Percentiles rank a stretch among this genome's conserved stretches.
Conservation (phyloP, 2,888 invertebrate species). For the Chrysolina oricalcia region DNA sequence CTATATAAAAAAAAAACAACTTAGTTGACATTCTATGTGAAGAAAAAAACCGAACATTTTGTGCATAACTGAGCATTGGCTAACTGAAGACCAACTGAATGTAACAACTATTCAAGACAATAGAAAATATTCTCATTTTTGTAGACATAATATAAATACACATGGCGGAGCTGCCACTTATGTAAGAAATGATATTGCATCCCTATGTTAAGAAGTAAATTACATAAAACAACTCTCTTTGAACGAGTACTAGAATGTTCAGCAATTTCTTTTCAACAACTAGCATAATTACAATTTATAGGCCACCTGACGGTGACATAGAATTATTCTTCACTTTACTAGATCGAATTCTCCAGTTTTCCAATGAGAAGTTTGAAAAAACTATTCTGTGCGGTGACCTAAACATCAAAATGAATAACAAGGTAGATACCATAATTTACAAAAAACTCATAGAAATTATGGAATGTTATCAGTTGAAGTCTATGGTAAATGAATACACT, state of each 20-base stretch:
- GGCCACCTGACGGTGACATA: constrained; percentile 24
- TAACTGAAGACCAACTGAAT: constrained; percentile 30
- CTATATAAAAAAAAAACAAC: constrained; percentile 24
- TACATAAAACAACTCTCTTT: constrained; percentile 24
- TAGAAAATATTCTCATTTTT: constrained; percentile 22
- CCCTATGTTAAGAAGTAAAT: constrained; percentile 15
- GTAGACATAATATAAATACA: constrained; percentile 25
- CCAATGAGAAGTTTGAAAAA: constrained; percentile 24
- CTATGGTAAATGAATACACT: constrained; percentile 17
- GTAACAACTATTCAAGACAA: constrained; percentile 14
- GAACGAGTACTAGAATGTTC: constrained; percentile 17
- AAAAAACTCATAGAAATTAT: not conserved
- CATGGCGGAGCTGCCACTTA: constrained; percentile 17
- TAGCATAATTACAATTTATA: constrained; percentile 25
- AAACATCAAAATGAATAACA: constrained; percentile 11
- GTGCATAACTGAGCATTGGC: constrained; percentile 29
- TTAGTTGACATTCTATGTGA: no score
- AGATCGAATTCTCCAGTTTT: constrained; percentile 19
- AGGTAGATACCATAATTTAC: not conserved
- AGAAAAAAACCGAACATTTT: constrained; percentile 26
- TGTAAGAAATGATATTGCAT: constrained; percentile 27
- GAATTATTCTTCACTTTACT: constrained; percentile 26
- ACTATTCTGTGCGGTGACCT: constrained; percentile 25
- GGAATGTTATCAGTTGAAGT: constrained; percentile 17
- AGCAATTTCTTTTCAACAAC: constrained; percentile 16